phyloP scores from a whole-genome alignment of 2,888 invertebrate genomes.

The Pomacea canaliculata region DNA sequence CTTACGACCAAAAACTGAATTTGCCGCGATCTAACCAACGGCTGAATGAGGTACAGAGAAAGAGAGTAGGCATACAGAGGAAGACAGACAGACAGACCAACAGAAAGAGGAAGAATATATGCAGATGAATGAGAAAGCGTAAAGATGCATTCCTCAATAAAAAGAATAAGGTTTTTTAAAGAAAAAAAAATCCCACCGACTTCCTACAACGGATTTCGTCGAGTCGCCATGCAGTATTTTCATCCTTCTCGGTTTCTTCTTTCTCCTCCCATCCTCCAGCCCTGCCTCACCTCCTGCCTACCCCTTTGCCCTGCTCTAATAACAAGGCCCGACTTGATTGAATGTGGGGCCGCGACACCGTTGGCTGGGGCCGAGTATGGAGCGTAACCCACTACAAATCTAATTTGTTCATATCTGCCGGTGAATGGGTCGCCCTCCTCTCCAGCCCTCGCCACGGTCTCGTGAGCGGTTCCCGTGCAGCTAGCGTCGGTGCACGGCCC shows the following conservation, averaged over 20 bases:
- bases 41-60: too few relatives aligned
- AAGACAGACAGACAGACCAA: background rate
- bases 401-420: constrained; percentile 19
- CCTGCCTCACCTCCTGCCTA: background rate
- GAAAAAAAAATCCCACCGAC: too few relatives aligned
- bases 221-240: too few relatives aligned
- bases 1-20: constrained; percentile 8
- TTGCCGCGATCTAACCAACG: background rate
- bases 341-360: constrained; percentile 12
- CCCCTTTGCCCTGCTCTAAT: background rate
- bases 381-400: constrained; percentile 18
- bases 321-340: constrained; percentile 11
- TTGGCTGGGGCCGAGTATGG: background rate
- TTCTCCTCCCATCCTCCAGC: background rate
- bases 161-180: too few relatives aligned
- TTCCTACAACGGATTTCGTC: too few relatives aligned
- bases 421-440: background rate
- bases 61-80: too few relatives aligned
- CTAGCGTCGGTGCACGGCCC: background rate
- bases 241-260: too few relatives aligned
- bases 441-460: background rate
- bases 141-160: too few relatives aligned
- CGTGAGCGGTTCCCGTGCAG: constrained; percentile 6
- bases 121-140: too few relatives aligned
- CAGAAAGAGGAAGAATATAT: background rate